A percentile compares a stretch with the other conserved stretches of the same genome.
Evolutionary conservation across 2,888 invertebrate species (phyloP).

Genomic region (Cenopis cana): DNA sequence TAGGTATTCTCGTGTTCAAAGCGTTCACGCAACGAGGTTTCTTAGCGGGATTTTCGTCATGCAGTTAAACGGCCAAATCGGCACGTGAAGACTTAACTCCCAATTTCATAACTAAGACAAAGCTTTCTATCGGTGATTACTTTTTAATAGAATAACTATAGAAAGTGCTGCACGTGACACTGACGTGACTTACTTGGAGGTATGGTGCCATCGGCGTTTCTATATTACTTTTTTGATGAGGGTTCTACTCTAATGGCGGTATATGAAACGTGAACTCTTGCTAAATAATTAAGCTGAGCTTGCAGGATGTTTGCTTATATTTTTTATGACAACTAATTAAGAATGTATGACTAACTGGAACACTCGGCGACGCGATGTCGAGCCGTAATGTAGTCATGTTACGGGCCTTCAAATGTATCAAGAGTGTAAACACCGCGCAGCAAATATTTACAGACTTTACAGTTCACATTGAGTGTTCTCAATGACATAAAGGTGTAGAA

Average conservation of each 20-base stretch:
- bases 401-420: constrained; percentile 4
- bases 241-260: not conserved
- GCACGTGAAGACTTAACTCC: constrained; percentile 26
- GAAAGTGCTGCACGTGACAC: constrained; percentile 35
- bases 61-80: constrained; percentile 26
- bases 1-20: constrained; percentile 19
- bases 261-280: not conserved
- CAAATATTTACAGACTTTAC: not conserved
- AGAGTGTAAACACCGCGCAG: not conserved
- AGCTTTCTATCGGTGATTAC: constrained; percentile 33
- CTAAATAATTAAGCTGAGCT: not conserved
- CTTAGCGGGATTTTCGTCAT: constrained; percentile 26
- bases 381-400: not conserved
- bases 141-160: constrained; percentile 40
- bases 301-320: not conserved
- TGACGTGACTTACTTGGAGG: constrained; percentile 63
- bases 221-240: not conserved
- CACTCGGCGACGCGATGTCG: not conserved
- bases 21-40: constrained; percentile 12
- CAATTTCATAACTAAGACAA: constrained; percentile 25
- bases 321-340: not conserved
- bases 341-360: not conserved
- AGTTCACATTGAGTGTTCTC: not conserved
- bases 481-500: not conserved
- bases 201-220: not conserved